phyloP scores from a whole-genome alignment of 2,797 vertebrate species.

The Garrulus glandarius region DNA sequence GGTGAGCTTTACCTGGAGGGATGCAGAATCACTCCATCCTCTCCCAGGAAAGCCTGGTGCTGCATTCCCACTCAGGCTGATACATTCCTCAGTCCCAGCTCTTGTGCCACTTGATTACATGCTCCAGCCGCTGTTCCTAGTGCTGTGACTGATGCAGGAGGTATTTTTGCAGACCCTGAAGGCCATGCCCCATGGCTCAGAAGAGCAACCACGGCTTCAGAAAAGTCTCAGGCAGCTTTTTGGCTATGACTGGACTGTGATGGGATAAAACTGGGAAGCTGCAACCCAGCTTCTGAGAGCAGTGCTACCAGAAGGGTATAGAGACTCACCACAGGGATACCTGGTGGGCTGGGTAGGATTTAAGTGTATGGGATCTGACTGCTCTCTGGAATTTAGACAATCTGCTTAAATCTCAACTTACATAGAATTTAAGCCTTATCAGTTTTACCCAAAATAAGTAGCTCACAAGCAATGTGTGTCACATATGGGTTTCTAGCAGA shows the following conservation, averaged over 20 bases:
- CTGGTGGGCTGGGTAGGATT: not conserved
- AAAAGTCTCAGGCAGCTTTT: not conserved
- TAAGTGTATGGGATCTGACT: not conserved
- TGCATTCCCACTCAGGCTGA: not conserved
- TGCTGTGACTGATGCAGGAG: not conserved
- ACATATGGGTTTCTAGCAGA: conserved; percentile 27
- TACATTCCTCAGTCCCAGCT: not conserved
- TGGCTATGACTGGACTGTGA: not conserved
- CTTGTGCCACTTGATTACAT: not conserved
- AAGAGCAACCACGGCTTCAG: not conserved
- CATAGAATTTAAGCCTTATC: not conserved
- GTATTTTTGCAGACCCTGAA: not conserved
- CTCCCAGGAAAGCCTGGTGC: not conserved
- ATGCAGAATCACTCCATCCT: not conserved
- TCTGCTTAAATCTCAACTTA: not conserved
- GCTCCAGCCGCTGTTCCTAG: not conserved
- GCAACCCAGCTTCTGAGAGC: not conserved
- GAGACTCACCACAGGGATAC: not conserved
- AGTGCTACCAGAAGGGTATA: not conserved
- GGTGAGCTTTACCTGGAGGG: not conserved
- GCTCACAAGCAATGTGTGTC: not conserved
- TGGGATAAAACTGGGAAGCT: not conserved
- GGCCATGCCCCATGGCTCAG: not conserved
- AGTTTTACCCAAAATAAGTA: conserved; percentile 34
- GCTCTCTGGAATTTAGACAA: not conserved